Percentiles rank a stretch among this genome's conserved stretches.
Conservation (phyloP, 1,140 invertebrate species). For the Sinonovacula constricta region DNA sequence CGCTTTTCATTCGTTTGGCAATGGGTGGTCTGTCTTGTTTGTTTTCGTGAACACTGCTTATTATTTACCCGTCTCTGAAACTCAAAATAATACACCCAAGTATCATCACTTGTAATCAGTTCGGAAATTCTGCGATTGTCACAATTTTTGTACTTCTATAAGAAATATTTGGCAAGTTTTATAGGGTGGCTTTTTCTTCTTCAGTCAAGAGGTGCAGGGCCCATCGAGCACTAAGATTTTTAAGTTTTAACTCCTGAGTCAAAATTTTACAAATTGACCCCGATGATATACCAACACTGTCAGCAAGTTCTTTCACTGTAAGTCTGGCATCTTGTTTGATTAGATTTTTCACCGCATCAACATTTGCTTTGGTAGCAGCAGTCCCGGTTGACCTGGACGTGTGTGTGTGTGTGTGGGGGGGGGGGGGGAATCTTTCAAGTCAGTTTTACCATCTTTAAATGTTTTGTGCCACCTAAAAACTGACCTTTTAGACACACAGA, state of each 20-base stretch:
- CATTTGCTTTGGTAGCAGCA: neutral
- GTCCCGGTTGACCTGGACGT: neutral
- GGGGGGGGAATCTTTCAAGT: neutral
- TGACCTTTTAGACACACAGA: too few species aligned
- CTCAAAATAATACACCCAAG: constrained; percentile 1
- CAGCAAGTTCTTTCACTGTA: constrained; percentile 4
- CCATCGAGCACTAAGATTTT: constrained; percentile 2
- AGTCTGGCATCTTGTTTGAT: constrained; percentile 10
- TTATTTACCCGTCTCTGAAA: neutral
- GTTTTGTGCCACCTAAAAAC: too few species aligned
- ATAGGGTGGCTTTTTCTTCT: neutral
- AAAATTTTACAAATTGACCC: constrained; percentile 3
- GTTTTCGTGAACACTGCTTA: constrained; percentile 1
- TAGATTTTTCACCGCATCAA: neutral
- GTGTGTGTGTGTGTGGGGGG: too few species aligned
- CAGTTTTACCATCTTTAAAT: constrained; percentile 1
- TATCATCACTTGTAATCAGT: neutral
- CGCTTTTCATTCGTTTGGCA: constrained; percentile 2
- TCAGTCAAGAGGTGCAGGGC: neutral
- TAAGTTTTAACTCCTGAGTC: constrained; percentile 3
- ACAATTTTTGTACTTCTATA: constrained; percentile 7
- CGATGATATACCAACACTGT: constrained; percentile 7
- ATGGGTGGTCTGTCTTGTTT: neutral
- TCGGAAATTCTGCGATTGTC: neutral
- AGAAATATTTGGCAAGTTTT: neutral